Percentiles rank a stretch among this genome's conserved stretches.
Evolutionary conservation across 2,888 invertebrate genomes (phyloP).

Genomic region (Sclerodermus sp.): DNA sequence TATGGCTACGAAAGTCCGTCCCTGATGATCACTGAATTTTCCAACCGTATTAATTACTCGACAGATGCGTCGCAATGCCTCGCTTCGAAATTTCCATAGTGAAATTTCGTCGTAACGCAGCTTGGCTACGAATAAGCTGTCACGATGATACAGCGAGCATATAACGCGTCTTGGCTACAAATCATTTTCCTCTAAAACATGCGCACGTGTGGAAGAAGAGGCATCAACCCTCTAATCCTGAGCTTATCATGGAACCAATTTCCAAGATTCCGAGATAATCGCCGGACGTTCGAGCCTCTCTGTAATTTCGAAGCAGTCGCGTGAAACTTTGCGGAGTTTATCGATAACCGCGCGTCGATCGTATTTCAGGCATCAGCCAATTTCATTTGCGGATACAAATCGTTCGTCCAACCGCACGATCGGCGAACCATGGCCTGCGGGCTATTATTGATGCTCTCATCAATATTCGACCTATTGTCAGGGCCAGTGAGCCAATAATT

Average conservation of each 20-base stretch:
- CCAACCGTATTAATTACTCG: slow-evolving; percentile 20
- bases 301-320: too few relatives aligned
- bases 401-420: background rate
- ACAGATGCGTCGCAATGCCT: slow-evolving; percentile 5
- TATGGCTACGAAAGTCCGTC: slow-evolving; percentile 19
- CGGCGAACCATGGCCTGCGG: slow-evolving; percentile 5
- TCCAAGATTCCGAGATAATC: too few relatives aligned
- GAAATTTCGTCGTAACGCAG: too few relatives aligned
- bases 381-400: background rate
- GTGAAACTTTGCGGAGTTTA: too few relatives aligned
- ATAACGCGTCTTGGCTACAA: too few relatives aligned
- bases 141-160: background rate
- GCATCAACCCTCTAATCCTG: too few relatives aligned
- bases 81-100: too few relatives aligned
- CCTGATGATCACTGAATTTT: slow-evolving; percentile 18
- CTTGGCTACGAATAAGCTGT: background rate
- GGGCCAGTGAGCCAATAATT: slow-evolving; percentile 44
- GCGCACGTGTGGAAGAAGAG: too few relatives aligned
- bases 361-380: too few relatives aligned
- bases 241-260: too few relatives aligned
- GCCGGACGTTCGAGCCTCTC: too few relatives aligned
- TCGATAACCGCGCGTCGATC: too few relatives aligned
- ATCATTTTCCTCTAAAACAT: background rate
- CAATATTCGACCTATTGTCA: slow-evolving; percentile 52
- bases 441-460: slow-evolving; percentile 55